A percentile compares a stretch with the other conserved stretches of the same genome.
Conservation (phyloP, 1,140 invertebrate genomes). For the Helicoverpa zea region DNA sequence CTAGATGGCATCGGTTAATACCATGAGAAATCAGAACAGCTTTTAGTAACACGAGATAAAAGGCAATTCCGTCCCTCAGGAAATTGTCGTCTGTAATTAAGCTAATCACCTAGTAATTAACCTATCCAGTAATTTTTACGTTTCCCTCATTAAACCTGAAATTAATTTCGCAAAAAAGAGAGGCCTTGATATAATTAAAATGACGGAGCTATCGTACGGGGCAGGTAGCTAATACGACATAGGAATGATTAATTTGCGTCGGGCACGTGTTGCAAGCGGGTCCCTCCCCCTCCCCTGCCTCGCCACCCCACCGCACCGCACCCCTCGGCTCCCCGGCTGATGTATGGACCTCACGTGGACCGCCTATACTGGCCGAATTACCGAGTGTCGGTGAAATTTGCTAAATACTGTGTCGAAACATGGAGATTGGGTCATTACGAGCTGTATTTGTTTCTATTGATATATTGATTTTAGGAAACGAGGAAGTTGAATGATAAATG, state of each 20-base stretch:
- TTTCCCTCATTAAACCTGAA: neutral
- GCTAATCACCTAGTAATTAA: neutral
- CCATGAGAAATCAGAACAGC: too few species aligned
- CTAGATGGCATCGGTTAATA: too few species aligned
- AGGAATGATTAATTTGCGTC: conserved; percentile 51
- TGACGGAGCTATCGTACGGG: conserved; percentile 17
- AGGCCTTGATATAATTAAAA: conserved; percentile 42
- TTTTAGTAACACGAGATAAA: too few species aligned
- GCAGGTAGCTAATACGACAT: conserved; percentile 52
- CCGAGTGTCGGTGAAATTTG: neutral
- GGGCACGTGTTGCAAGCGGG: conserved; percentile 32
- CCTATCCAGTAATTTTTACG: neutral
- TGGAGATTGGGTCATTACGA: neutral
- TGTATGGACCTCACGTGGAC: conserved; percentile 42
- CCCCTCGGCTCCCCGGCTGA: conserved; percentile 13
- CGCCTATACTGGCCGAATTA: conserved; percentile 29
- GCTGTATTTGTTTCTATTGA: too few species aligned
- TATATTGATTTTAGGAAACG: too few species aligned
- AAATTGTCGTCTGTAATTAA: too few species aligned
- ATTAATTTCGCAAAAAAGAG: neutral
- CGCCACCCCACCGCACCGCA: neutral
- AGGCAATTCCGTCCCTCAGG: too few species aligned
- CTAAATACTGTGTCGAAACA: neutral
- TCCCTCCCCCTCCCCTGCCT: neutral
- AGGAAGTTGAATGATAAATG: too few species aligned